Conservation (phyloP, 2,113 vertebrate species). For the Etheostoma spectabile region DNA sequence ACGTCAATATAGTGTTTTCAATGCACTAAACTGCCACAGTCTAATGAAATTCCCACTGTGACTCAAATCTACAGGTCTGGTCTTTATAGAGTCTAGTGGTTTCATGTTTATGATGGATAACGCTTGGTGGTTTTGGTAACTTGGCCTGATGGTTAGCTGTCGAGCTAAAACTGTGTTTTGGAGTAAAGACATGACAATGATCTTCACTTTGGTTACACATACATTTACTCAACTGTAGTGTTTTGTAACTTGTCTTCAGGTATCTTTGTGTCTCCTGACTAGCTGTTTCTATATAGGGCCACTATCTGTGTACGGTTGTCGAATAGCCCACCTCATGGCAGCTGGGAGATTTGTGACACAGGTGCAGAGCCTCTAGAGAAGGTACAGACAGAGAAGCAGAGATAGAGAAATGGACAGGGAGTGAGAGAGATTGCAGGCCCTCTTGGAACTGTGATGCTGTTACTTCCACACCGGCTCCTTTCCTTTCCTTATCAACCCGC, state of each 20-base stretch:
- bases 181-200: not conserved
- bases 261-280: not conserved
- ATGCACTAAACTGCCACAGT: not conserved
- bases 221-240: not conserved
- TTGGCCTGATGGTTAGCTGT: no score
- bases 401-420: slow-evolving; percentile 38
- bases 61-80: no score
- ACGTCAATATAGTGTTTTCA: no score
- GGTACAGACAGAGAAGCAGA: slow-evolving; percentile 22
- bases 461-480: slow-evolving; percentile 40
- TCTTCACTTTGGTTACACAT: not conserved
- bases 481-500: slow-evolving; percentile 46
- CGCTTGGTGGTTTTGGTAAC: no score
- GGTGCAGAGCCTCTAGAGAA: slow-evolving; percentile 7
- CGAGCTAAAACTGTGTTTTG: not conserved
- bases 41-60: no score
- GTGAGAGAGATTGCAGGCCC: slow-evolving; percentile 29
- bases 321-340: slow-evolving; percentile 10
- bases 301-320: slow-evolving; percentile 2
- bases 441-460: slow-evolving; percentile 34
- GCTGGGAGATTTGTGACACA: slow-evolving; percentile 40
- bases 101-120: not conserved
- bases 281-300: slow-evolving; percentile 7
- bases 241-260: not conserved
- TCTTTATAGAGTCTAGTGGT: not conserved